These are phyloP conservation scores for Cephalopterus ornatus DNA, from an alignment of 2,113 vertebrate genomes.

Conservation along the genomic window DNA sequence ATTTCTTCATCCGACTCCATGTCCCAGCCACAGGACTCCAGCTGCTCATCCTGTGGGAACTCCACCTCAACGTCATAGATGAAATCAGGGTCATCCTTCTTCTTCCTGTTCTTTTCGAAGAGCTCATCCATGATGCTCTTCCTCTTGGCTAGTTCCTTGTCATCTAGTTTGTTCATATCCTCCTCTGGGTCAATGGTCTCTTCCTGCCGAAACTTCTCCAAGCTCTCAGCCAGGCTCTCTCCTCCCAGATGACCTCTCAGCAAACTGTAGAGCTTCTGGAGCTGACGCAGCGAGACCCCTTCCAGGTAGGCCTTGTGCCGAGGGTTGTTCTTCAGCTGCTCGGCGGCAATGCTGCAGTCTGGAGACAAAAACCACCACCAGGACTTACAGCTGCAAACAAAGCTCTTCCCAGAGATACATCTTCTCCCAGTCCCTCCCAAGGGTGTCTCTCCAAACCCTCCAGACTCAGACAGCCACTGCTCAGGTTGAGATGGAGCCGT, in stretches of 20 bases:
- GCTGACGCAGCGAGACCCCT: constrained; percentile 78
- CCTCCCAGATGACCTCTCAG: constrained; percentile 83
- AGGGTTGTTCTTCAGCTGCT: constrained; percentile 86
- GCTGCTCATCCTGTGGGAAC: constrained; percentile 75
- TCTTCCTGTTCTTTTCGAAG: constrained; percentile 88
- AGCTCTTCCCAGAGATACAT: neutral
- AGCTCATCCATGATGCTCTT: constrained; percentile 92
- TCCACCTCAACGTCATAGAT: constrained; percentile 89
- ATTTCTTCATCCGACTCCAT: constrained; percentile 81
- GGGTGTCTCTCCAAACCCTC: neutral
- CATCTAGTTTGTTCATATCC: constrained; percentile 93
- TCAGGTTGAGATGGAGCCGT: neutral
- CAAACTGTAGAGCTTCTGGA: constrained; percentile 83
- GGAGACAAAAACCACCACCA: neutral
- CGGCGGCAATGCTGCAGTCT: constrained; percentile 88
- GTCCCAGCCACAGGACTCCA: constrained; percentile 90
- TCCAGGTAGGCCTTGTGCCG: constrained; percentile 86
- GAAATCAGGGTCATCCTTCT: constrained; percentile 85
- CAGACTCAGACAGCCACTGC: neutral
- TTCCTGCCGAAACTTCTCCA: constrained; percentile 74
- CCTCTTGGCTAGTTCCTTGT: constrained; percentile 82
- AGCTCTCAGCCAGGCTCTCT: constrained; percentile 74
- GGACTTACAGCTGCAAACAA: neutral
- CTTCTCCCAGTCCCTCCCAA: neutral
- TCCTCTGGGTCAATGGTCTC: constrained; percentile 81